Evolutionary conservation across 2,888 invertebrate genomes (phyloP).

Genomic region (Xestoiulus laeticollis): DNA sequence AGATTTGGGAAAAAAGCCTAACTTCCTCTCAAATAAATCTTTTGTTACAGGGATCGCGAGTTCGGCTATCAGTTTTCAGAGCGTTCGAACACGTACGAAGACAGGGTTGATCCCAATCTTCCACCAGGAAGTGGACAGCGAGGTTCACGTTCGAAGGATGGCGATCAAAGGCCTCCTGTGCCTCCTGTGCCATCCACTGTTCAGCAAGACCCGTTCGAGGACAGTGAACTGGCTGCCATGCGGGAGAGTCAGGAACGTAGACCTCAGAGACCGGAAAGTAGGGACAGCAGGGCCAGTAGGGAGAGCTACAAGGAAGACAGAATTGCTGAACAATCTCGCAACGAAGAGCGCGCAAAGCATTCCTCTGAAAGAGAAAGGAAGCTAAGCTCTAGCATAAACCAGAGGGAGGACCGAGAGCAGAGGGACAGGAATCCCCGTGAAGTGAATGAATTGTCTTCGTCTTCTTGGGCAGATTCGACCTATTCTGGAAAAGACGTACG

Average conservation of each 20-base stretch:
- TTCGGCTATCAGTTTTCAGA: conserved; percentile 56
- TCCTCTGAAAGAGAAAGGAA: conserved; percentile 53
- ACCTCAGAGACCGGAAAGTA: conserved; percentile 70
- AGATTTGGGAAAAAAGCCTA: too few relatives aligned
- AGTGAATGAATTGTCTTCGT: conserved; percentile 44
- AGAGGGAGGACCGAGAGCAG: conserved; percentile 56
- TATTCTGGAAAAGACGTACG: conserved; percentile 34
- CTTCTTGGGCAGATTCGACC: conserved; percentile 58
- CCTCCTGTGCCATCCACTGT: conserved; percentile 55
- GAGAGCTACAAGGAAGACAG: conserved; percentile 61
- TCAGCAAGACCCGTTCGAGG: conserved; percentile 63
- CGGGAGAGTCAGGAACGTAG: conserved; percentile 63
- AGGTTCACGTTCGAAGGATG: conserved; percentile 57
- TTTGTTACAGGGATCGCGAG: conserved; percentile 55
- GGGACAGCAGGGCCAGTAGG: conserved; percentile 67
- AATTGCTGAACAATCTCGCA: background rate
- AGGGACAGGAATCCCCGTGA: conserved; percentile 21
- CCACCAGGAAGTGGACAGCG: conserved; percentile 52
- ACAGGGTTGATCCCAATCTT: background rate
- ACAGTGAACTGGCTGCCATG: conserved; percentile 56
- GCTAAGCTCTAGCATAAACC: conserved; percentile 48
- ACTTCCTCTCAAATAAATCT: too few relatives aligned
- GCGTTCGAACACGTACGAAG: conserved; percentile 51
- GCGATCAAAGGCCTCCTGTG: conserved; percentile 56
- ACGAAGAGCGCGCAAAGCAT: conserved; percentile 51